Conservation (phyloP, 2,888 invertebrate genomes). For the Scrobipalpa costella region DNA sequence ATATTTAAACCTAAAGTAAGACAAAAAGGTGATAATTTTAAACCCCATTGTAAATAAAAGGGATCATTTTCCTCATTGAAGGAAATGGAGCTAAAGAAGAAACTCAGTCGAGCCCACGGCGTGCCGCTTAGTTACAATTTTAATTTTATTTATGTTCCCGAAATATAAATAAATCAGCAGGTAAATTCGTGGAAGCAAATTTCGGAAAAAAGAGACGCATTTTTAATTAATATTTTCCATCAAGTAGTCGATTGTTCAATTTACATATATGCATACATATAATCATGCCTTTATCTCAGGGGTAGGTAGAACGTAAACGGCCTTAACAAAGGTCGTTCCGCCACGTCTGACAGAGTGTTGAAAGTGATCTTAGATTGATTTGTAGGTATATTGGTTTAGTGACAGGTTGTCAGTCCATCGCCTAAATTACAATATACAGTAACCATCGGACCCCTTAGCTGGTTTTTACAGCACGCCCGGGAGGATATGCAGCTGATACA, state of each 20-base stretch:
- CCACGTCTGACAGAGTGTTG: no score
- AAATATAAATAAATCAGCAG: conserved; percentile 50
- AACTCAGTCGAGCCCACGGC: background rate
- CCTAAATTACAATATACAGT: no score
- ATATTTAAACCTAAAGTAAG: background rate
- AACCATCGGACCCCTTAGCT: no score
- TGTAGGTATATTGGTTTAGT: no score
- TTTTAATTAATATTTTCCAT: background rate
- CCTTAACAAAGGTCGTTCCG: no score
- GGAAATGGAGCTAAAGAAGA: background rate
- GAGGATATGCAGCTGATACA: no score
- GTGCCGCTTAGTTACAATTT: conserved; percentile 33
- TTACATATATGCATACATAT: no score
- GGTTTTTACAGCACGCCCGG: no score
- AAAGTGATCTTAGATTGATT: no score
- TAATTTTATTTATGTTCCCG: conserved; percentile 41
- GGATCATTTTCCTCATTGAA: conserved; percentile 5
- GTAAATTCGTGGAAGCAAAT: conserved; percentile 19
- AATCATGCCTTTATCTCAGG: no score
- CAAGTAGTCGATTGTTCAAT: background rate
- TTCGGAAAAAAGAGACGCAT: background rate
- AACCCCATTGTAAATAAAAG: background rate
- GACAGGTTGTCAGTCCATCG: no score
- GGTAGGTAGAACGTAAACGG: no score
- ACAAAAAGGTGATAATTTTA: background rate